Evolutionary conservation across 2,113 vertebrate genomes (phyloP), one percentile per base, ranked within the genome.

Genomic region (Semicossyphus pulcher): DNA sequence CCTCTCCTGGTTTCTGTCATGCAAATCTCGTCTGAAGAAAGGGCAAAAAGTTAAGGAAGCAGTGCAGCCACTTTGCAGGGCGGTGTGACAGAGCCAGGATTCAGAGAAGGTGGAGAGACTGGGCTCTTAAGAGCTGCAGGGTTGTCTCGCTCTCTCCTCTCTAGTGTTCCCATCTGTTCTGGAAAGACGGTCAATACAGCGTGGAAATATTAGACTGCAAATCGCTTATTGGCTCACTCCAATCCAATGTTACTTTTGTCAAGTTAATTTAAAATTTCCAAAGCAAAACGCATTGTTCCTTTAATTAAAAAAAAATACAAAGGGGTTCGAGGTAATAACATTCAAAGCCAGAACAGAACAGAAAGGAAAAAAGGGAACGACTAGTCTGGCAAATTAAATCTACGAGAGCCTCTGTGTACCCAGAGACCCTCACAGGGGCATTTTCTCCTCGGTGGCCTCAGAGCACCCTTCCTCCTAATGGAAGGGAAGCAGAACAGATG

Each of bases 401-500:
- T 87, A 68, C 53, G 16, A 90, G 78, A 88, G 78, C 74, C 53
- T 85, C 60, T 72, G 81, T 89, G 85, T 89, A 70, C 75, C 90
- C 79, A 78, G 83, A 83, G 81, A 87, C 83, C 91, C 86, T 88
- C 80, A 74, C 72, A 74, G 84, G 83, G 89, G 88, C 81, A 89
- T 89, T 89, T 86, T 88, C 83, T 88, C 83, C 86, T 86, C 78
- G 61, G 89, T 88, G 90, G 80, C 88, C 89, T 88, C 78, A 90
- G 88, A 92, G 89, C 90, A 91, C 90, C 88, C 89, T 90, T 87
- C 82, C 86, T 90, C 87, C 88, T 93, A 93, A 94, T 92, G 92
- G 91, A 93, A 91, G 90, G 84, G 92, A 93, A 91, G 90, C 88
- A 89, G 91, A 92, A 93, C 92, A 94, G 93, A 94, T 93, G 92